These are phyloP conservation scores for Poecilia wingei DNA, from an alignment of 2,797 vertebrate species.

Conservation along the genomic window DNA sequence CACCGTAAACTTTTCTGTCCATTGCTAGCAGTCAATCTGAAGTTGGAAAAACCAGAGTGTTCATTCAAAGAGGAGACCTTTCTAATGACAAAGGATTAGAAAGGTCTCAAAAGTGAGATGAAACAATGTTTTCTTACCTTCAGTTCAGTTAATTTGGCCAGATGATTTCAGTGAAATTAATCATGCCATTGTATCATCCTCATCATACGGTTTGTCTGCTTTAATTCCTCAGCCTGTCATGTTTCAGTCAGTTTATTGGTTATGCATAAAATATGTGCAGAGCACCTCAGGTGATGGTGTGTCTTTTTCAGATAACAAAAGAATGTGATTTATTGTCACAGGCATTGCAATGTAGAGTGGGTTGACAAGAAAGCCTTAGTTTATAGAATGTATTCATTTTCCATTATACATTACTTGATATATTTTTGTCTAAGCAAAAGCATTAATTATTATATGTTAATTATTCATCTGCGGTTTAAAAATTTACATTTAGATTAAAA, in stretches of 20 bases:
- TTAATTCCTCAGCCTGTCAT: background rate
- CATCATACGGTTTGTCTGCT: background rate
- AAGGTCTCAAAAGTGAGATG: background rate
- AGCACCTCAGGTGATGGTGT: background rate
- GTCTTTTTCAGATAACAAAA: constrained; percentile 1
- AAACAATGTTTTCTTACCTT: background rate
- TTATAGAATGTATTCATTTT: background rate
- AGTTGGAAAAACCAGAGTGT: background rate
- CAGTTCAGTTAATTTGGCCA: background rate
- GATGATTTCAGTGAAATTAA: background rate
- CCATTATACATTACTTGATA: background rate
- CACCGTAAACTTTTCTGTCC: background rate
- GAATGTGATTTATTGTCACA: background rate
- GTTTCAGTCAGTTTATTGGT: background rate
- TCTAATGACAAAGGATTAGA: background rate
- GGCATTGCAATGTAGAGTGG: background rate
- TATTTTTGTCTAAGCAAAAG: background rate
- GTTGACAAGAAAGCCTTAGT: background rate
- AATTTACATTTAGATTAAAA: background rate
- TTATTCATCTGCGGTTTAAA: background rate
- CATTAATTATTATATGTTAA: background rate
- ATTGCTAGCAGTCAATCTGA: background rate
- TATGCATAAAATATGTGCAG: background rate
- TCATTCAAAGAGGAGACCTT: background rate
- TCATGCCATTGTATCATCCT: background rate